A percentile compares a stretch with the other conserved stretches of the same genome.
Evolutionary conservation across 2,888 invertebrate species (phyloP).

Genomic region (Salpingus planirostris): DNA sequence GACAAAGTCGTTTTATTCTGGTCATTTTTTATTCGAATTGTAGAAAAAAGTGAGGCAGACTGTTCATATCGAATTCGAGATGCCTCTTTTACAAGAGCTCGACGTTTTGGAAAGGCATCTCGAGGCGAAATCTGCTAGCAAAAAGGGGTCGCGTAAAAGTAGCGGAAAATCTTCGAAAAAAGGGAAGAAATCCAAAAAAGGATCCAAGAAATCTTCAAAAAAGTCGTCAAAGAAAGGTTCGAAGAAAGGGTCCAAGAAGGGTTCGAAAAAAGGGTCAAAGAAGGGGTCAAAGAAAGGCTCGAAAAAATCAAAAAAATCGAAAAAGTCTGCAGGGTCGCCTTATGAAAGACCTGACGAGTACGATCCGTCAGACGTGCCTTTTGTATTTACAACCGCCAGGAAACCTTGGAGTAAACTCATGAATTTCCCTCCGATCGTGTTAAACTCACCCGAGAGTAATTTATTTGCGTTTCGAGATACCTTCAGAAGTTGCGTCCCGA

Average conservation of each 20-base stretch:
- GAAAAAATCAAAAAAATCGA: not conserved
- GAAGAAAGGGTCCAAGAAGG: conserved; percentile 3
- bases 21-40: too few species aligned
- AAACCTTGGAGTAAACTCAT: not conserved
- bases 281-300: conserved; percentile 1
- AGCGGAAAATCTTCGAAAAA: conserved; percentile 18
- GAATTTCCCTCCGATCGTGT: not conserved
- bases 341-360: not conserved
- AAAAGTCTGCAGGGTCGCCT: not conserved
- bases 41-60: conserved; percentile 35
- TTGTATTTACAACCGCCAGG: not conserved
- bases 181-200: conserved; percentile 8
- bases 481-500: not conserved
- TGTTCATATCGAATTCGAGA: conserved; percentile 47
- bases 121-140: conserved; percentile 23
- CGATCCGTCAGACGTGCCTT: not conserved
- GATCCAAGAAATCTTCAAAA: conserved; percentile 33
- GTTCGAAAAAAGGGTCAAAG: conserved; percentile 3
- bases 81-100: conserved; percentile 47
- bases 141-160: conserved; percentile 27
- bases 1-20: too few species aligned
- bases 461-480: not conserved
- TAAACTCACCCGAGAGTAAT: not conserved
- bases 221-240: conserved; percentile 2
- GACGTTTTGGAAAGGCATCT: conserved; percentile 15